Evolutionary conservation across 2,113 vertebrate genomes (phyloP), one percentile per base, ranked within the genome.

Genomic region (Oncorhynchus masou): DNA sequence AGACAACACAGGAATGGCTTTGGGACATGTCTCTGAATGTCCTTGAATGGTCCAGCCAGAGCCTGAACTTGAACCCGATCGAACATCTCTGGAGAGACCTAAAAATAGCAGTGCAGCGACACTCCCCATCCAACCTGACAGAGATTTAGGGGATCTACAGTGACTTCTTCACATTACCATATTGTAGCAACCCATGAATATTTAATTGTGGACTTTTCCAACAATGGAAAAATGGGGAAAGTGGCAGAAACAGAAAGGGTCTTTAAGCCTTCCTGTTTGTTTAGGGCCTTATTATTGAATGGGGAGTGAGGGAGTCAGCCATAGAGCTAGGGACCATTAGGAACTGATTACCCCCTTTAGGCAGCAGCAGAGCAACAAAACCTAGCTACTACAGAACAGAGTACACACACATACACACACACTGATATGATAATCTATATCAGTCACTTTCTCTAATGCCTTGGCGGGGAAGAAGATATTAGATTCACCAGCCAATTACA

Each of bases 131-230:
- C 34, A 34, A 34, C 48, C 22, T 27, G 16, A 11, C 25, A 67
- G 65, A 67, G 65, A 45, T 70, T 57, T 64, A 34, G 71, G 4
- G 59, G 15, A 34, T 34, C 20, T 27, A 57, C 31, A 27, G 19
- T 8, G n/a, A 48, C 54, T 49, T 48, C 22, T 67, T 27, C 48
- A 22, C 31, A 74, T 77, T 77, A 19, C 83, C 76, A 79, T 71
- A 78, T 9, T 45, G 39, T 45, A 77, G 73, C 83, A 87, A 85
- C 66, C 48, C 7, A 80, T 88, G 68, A 86, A 90, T 87, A 87
- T 87, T 88, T 89, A 48, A 90, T 86, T 34, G 72, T 54, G 45
- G 24, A 12, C 66, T 73, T 75, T 88, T 85, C 57, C 79, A 82
- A 75, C 86, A 83, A 85, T 85, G 27, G 71, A 20, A 72, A 39